Conservation (phyloP, 2,888 invertebrate genomes). For the Drosophila falleni region DNA sequence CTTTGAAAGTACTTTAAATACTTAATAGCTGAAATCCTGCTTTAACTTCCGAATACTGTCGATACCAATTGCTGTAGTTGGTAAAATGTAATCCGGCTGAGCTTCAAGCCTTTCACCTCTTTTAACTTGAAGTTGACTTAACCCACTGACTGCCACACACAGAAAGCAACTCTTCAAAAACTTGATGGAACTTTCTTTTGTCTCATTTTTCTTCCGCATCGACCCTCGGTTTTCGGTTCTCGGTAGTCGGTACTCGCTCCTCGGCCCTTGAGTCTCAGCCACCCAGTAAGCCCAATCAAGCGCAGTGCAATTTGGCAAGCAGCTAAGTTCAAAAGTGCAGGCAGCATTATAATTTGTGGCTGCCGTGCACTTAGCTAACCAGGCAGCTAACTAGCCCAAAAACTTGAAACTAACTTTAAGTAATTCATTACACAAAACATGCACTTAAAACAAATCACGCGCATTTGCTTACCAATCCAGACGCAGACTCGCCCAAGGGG, state of each 20-base stretch:
- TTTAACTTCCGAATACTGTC: conserved; percentile 19
- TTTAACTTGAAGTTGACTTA: conserved; percentile 35
- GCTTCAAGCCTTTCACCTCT: conserved; percentile 51
- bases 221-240: neutral
- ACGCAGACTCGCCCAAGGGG: conserved; percentile 21
- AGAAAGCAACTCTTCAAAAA: conserved; percentile 49
- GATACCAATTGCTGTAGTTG: conserved; percentile 19
- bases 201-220: conserved; percentile 27
- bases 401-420: conserved; percentile 50
- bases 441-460: conserved; percentile 70
- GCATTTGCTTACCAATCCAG: conserved; percentile 48
- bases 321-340: conserved; percentile 76
- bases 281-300: conserved; percentile 60
- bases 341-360: conserved; percentile 77
- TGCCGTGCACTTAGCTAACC: conserved; percentile 71
- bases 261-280: neutral
- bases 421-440: conserved; percentile 70
- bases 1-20: neutral
- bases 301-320: conserved; percentile 71
- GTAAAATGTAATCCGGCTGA: conserved; percentile 13
- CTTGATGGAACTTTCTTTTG: conserved; percentile 66
- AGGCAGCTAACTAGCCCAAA: conserved; percentile 50
- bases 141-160: conserved; percentile 58
- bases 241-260: neutral
- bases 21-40: neutral